Percentiles rank a stretch among this genome's conserved stretches.
Conservation (phyloP, 35 echinoderm and acorn worm genomes). For the Lytechinus variegatus region DNA sequence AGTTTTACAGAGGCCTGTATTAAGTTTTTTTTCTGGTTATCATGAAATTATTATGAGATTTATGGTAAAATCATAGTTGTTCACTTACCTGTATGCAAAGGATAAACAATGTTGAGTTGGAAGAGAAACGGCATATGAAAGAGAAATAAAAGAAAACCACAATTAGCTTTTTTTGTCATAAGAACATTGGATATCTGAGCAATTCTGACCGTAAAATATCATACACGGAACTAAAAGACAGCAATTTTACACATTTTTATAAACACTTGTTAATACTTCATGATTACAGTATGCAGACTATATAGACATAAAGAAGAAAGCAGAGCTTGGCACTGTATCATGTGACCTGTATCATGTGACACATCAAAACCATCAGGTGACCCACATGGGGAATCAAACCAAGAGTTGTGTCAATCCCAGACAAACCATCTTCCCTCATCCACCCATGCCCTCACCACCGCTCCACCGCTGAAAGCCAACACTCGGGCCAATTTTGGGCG, state of each 20-base stretch:
- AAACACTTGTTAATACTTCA: neutral
- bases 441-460: neutral
- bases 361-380: constrained; percentile 28
- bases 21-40: too few species aligned
- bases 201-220: neutral
- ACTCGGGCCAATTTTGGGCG: neutral
- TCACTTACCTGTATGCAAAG: neutral
- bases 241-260: neutral
- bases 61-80: too few species aligned
- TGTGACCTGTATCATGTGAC: constrained; percentile 28
- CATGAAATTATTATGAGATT: too few species aligned
- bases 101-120: neutral
- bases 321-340: constrained; percentile 29
- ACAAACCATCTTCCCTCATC: neutral
- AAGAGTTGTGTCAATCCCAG: constrained; percentile 27
- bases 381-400: constrained; percentile 8
- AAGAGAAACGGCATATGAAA: neutral
- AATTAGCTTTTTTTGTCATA: neutral
- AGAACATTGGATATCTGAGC: neutral
- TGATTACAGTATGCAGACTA: neutral
- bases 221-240: neutral
- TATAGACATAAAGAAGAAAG: neutral
- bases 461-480: neutral
- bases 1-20: too few species aligned
- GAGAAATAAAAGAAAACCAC: neutral